Evolutionary conservation across 2,888 invertebrate genomes (phyloP), one percentile per base, ranked within the genome.

Genomic region (Pycnomerus fuliginosus): DNA sequence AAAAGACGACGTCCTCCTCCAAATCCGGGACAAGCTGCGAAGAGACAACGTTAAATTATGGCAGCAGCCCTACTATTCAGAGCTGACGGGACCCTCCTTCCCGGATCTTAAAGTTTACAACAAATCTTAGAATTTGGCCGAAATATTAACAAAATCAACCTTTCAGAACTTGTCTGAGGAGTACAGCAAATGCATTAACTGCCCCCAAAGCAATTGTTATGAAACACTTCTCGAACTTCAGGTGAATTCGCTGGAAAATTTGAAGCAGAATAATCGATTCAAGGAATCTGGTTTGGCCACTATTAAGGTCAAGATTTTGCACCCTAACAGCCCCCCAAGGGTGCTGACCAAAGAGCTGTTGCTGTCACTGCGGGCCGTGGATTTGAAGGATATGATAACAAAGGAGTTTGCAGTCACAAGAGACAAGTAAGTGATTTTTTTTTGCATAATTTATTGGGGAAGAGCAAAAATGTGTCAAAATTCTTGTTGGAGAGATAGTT

Each of bases 241-340:
- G 62, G 62, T 72, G 2, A 83, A 84, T 67, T 85, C 90, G 0
- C 60, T 90, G 1, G 83, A 87, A 38, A 82, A 87, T 56, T 74
- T 87, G 8, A 82, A 82, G 45, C 83, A 87, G 14, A 79, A 84
- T 48, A 80, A 79, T 2, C 78, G 80, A 42, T 90, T 80, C 56
- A 78, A 80, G 48, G 78, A 82, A 55, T 85, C 84, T 0, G 89
- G 90, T 1, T 60, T 84, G 35, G 89, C 90, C 0, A 84, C 86
- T 0, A 70, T 91, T 14, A 81, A 83, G 64, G 74, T 90, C 1
- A 83, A 84, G 53, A 76, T 84, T 1, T 78, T 81, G 0, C 68
- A 76, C 35, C 74, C 78, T 0, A 75, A 77, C 5, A 73, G 75
- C 38, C 76, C 75, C 23, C 71, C 20, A 5, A 25, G 57, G 45